These are phyloP conservation scores for Halictus rubicundus DNA, from an alignment of 1,140 invertebrate species.

Conservation along the genomic window DNA sequence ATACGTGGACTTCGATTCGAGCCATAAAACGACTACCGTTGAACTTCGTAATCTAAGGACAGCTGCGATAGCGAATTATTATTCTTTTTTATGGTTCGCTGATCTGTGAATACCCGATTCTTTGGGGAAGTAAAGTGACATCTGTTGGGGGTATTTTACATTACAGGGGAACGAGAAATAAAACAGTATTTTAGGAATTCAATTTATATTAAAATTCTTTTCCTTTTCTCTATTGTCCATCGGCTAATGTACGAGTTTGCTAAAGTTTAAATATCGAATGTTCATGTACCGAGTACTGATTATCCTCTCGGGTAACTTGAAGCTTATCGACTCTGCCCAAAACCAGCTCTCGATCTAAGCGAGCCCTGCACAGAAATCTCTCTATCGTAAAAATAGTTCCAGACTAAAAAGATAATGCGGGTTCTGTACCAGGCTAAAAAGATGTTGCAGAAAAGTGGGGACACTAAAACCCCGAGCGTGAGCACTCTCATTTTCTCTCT, in stretches of 20 bases:
- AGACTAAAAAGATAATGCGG: too few relatives aligned
- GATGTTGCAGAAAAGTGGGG: too few relatives aligned
- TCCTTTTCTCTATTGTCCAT: too few relatives aligned
- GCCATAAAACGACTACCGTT: neutral
- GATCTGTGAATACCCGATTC: too few relatives aligned
- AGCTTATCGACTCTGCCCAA: neutral
- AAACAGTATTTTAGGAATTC: too few relatives aligned
- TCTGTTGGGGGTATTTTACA: slow-evolving; percentile 5
- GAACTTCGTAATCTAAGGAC: neutral
- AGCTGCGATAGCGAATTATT: too few relatives aligned
- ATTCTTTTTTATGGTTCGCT: neutral
- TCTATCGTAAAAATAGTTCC: neutral
- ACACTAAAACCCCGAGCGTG: too few relatives aligned
- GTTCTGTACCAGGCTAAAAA: too few relatives aligned
- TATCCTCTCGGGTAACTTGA: neutral
- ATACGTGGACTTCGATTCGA: neutral
- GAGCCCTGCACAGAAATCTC: neutral
- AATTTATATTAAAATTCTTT: too few relatives aligned
- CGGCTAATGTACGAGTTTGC: neutral
- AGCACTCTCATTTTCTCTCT: too few relatives aligned
- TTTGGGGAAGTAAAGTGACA: slow-evolving; percentile 12
- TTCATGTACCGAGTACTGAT: neutral
- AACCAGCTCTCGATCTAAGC: neutral
- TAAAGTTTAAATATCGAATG: neutral
- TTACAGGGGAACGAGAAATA: neutral